Evolutionary conservation across 2,797 vertebrate genomes (phyloP).

Genomic region (Acanthiza pusilla): DNA sequence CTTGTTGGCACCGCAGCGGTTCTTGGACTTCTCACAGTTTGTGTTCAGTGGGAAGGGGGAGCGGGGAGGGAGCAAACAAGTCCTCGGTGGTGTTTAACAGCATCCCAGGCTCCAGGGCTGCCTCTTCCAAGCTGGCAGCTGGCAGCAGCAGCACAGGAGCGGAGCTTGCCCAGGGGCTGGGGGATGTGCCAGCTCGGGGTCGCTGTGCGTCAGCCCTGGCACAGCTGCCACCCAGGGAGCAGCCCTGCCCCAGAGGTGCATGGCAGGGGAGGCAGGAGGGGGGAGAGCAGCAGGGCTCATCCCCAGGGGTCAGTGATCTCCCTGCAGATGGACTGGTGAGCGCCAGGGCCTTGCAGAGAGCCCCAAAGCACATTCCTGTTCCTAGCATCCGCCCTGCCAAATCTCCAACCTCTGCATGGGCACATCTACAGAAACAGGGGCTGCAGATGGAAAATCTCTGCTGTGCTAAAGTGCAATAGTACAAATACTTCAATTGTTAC

Average conservation of each 20-base stretch:
- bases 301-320: not conserved
- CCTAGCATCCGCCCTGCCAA: not conserved
- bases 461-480: not conserved
- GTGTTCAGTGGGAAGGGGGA: not conserved
- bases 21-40: slow-evolving; percentile 36
- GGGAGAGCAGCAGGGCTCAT: not conserved
- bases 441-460: not conserved
- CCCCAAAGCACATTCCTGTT: not conserved
- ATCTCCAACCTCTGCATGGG: not conserved
- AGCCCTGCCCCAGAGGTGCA: not conserved
- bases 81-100: not conserved
- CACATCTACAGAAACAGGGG: not conserved
- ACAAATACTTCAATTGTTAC: not conserved
- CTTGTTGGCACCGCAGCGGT: slow-evolving; percentile 11
- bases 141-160: not conserved
- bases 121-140: slow-evolving; percentile 29
- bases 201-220: not conserved
- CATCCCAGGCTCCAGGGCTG: not conserved
- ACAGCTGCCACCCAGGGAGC: slow-evolving; percentile 5
- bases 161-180: not conserved
- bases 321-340: not conserved
- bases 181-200: not conserved
- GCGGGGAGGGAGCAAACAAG: not conserved
- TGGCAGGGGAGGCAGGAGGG: not conserved
- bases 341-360: not conserved